Conservation (phyloP, 2,797 vertebrate genomes). For the Periophthalmus magnuspinnatus region DNA sequence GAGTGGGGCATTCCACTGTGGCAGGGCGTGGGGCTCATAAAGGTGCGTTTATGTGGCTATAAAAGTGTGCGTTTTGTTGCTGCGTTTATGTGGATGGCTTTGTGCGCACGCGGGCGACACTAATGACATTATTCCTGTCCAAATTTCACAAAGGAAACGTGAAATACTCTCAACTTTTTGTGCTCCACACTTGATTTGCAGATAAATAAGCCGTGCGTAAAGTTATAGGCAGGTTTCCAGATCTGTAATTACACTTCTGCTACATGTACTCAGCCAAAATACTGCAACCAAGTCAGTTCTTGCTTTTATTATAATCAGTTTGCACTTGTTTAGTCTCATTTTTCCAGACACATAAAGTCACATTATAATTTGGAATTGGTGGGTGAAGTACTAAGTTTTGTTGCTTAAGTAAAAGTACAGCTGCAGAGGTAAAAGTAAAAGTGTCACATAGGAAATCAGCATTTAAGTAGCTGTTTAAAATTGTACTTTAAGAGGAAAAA, state of each 20-base stretch:
- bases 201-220: not conserved
- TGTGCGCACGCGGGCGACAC: constrained; percentile 17
- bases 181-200: not conserved
- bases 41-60: constrained; percentile 7
- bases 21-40: constrained; percentile 10
- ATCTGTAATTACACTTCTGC: constrained; percentile 1
- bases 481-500: too few relatives aligned
- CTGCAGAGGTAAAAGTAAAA: too few relatives aligned
- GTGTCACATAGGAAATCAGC: too few relatives aligned
- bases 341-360: not conserved
- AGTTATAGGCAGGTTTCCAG: not conserved
- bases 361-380: too few relatives aligned
- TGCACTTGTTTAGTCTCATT: not conserved
- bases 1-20: constrained; percentile 29
- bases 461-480: too few relatives aligned
- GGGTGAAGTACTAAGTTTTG: too few relatives aligned
- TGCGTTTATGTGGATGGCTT: constrained; percentile 4
- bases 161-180: not conserved
- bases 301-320: not conserved
- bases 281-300: constrained; percentile 11
- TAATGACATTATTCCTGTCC: constrained; percentile 3
- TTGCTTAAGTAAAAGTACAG: too few relatives aligned
- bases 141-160: not conserved
- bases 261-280: constrained; percentile 21
- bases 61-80: not conserved